Percentiles rank a stretch among this genome's conserved stretches.
These are phyloP conservation scores for Tachycineta bicolor DNA, from an alignment of 2,113 vertebrate genomes.

Conservation along the genomic window DNA sequence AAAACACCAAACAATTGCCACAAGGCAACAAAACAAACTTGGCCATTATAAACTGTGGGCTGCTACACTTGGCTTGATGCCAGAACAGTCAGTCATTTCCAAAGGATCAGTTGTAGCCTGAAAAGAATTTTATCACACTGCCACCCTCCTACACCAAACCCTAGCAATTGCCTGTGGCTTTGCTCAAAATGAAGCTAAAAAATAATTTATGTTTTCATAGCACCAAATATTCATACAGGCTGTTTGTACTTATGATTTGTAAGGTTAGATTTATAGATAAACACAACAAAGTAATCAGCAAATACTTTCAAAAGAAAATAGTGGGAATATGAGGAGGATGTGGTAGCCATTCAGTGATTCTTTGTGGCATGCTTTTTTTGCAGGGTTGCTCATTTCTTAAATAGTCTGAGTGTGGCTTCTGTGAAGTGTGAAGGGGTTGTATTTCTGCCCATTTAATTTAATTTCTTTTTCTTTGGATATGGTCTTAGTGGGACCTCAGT, in stretches of 20 bases:
- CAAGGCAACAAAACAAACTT: not conserved
- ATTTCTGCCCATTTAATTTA: not conserved
- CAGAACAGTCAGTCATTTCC: not conserved
- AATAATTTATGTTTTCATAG: not conserved
- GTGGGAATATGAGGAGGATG: not conserved
- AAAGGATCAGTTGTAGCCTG: not conserved
- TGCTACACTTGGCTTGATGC: not conserved
- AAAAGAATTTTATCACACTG: not conserved
- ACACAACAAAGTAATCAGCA: not conserved
- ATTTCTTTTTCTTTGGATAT: not conserved
- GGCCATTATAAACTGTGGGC: not conserved
- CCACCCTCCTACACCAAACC: not conserved
- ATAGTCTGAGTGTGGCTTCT: not conserved
- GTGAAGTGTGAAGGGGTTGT: not conserved
- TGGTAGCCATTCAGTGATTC: not conserved
- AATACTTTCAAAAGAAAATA: not conserved
- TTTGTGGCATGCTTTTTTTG: not conserved
- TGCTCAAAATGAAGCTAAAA: not conserved
- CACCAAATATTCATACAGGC: not conserved
- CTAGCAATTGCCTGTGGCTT: not conserved
- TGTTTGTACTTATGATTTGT: not conserved
- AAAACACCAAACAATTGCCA: not conserved
- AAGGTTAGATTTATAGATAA: not conserved
- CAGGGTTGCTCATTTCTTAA: not conserved
- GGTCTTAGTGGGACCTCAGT: not conserved